A percentile compares a stretch with the other conserved stretches of the same genome.
Conservation (phyloP, 23 tunicate genomes). For the Trididemnum clinides region DNA sequence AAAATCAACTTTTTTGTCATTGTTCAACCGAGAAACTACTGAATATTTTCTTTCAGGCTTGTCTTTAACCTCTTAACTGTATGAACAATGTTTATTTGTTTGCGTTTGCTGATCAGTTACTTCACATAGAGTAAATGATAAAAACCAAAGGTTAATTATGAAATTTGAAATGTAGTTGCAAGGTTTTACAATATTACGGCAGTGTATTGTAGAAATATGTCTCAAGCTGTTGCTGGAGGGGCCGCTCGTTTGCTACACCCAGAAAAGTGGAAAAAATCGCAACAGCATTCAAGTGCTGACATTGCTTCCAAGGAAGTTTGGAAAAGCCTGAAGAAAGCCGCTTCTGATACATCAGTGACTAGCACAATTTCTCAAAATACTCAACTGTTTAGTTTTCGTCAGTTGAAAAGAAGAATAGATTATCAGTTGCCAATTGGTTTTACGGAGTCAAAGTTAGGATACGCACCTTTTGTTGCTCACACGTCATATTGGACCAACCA, state of each 20-base stretch:
- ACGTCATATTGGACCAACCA: constrained; percentile 88
- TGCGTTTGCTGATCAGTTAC: no score
- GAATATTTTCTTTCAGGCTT: no score
- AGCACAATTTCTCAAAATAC: neutral
- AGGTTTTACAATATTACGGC: no score
- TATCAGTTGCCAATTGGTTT: constrained; percentile 78
- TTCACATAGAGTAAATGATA: no score
- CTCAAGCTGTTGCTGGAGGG: constrained; percentile 52
- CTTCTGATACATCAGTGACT: neutral
- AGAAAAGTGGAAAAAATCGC: constrained; percentile 28
- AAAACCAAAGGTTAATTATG: no score
- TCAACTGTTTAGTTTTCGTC: neutral
- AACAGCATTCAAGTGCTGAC: neutral
- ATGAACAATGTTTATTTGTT: no score
- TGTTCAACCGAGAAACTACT: no score
- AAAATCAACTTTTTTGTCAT: no score
- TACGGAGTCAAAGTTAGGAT: constrained; percentile 80
- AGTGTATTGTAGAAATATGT: constrained; percentile 25
- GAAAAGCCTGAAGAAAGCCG: neutral
- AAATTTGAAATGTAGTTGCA: no score
- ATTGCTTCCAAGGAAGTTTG: neutral
- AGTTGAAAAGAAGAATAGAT: constrained; percentile 43
- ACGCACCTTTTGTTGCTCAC: constrained; percentile 79
- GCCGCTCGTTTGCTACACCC: constrained; percentile 37
- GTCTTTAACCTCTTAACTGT: no score